Conservation (phyloP, 2,797 vertebrate genomes). For the Cirrhinus mrigala region DNA sequence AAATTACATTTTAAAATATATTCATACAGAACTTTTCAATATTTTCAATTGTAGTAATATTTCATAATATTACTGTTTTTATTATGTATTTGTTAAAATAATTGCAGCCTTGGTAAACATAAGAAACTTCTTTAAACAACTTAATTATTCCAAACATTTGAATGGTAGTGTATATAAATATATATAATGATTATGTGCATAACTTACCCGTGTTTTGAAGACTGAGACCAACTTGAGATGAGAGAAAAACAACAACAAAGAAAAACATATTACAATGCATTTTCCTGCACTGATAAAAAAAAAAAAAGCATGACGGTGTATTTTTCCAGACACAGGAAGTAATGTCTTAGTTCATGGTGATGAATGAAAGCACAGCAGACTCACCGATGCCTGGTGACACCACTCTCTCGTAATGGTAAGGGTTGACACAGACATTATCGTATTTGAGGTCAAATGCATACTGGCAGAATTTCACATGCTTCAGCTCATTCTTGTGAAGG, state of each 20-base stretch:
- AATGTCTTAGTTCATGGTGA: background rate
- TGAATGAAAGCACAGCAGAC: constrained; percentile 28
- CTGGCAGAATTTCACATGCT: constrained; percentile 83
- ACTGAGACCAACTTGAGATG: constrained; percentile 64
- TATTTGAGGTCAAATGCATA: constrained; percentile 87
- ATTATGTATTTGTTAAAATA: background rate
- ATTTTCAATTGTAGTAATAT: background rate
- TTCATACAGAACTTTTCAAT: no score
- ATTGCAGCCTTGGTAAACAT: background rate
- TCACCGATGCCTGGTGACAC: constrained; percentile 82
- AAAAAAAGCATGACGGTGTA: background rate
- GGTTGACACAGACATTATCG: constrained; percentile 84
- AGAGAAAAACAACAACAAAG: constrained; percentile 10
- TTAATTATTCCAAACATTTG: no score
- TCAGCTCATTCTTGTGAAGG: constrained; percentile 87
- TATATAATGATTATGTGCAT: background rate
- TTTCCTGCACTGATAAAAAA: background rate
- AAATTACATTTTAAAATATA: background rate
- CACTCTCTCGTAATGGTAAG: constrained; percentile 85
- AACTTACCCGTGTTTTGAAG: constrained; percentile 68
- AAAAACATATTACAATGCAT: background rate
- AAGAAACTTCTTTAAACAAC: no score
- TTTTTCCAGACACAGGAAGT: background rate
- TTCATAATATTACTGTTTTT: background rate
- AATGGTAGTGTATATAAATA: no score